phyloP scores from a whole-genome alignment of 2,113 vertebrate genomes.

The Corapipo altera region DNA sequence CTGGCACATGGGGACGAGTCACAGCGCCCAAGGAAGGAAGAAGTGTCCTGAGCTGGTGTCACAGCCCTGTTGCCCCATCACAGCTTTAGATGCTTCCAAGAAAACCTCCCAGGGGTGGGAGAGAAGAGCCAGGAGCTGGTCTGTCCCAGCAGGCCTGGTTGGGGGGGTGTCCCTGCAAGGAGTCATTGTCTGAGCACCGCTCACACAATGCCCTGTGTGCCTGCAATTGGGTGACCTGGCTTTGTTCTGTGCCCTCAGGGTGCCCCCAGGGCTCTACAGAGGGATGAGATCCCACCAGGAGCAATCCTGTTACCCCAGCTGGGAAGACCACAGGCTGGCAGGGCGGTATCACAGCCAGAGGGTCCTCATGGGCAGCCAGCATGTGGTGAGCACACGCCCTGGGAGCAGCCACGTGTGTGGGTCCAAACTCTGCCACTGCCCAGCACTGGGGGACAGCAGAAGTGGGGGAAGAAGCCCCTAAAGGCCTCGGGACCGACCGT shows the following conservation, averaged over 20 bases:
- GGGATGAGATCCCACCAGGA: background rate
- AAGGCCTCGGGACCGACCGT: accelerated
- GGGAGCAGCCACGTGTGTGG: accelerated
- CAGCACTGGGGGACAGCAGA: background rate
- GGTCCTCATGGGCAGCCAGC: background rate
- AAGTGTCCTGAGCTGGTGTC: background rate
- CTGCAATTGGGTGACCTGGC: accelerated
- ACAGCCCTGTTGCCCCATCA: background rate
- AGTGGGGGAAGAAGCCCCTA: accelerated
- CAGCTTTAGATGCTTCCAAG: background rate
- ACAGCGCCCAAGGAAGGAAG: background rate
- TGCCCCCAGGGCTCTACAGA: background rate
- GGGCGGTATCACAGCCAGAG: accelerated
- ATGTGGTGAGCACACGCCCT: accelerated
- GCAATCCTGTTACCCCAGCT: background rate
- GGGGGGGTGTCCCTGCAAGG: background rate
- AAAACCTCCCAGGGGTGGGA: background rate
- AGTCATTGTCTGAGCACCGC: background rate
- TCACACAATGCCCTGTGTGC: background rate
- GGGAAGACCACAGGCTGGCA: background rate
- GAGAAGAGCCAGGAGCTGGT: background rate
- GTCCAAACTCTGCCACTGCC: background rate
- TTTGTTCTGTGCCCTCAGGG: accelerated
- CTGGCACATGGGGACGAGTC: accelerated
- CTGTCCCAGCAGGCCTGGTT: background rate